Conservation (phyloP, 1,140 invertebrate genomes). For the Whitmania pigra region DNA sequence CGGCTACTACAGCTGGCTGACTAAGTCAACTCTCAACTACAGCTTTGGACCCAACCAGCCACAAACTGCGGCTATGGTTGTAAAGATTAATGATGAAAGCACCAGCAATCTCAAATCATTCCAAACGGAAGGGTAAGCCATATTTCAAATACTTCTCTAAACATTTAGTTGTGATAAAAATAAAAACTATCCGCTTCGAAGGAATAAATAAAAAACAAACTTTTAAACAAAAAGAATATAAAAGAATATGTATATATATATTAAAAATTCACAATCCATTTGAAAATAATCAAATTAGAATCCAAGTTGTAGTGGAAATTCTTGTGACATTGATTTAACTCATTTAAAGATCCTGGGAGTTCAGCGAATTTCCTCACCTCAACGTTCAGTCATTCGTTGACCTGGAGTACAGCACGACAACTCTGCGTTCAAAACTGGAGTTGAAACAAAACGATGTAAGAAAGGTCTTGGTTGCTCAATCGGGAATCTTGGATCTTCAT, state of each 20-base stretch:
- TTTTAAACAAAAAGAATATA: too few species aligned
- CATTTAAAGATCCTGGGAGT: constrained; percentile 4
- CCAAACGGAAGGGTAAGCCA: constrained; percentile 27
- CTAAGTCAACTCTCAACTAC: too few species aligned
- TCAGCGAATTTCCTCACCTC: constrained; percentile 10
- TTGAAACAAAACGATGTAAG: constrained; percentile 15
- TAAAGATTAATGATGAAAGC: constrained; percentile 18
- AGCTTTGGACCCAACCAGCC: too few species aligned
- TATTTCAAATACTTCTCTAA: not conserved
- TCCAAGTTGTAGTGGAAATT: too few species aligned
- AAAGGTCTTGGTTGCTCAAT: constrained; percentile 10
- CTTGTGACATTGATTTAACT: not conserved
- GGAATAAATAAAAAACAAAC: too few species aligned
- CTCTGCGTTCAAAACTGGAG: constrained; percentile 17
- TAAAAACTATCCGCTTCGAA: too few species aligned
- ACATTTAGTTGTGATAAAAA: too few species aligned
- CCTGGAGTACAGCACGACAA: constrained; percentile 1
- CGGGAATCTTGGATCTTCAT: constrained; percentile 15
- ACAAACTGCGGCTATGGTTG: constrained; percentile 1
- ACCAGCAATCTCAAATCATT: constrained; percentile 28
- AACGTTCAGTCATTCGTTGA: constrained; percentile 15
- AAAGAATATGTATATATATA: too few species aligned
- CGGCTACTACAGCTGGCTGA: too few species aligned
- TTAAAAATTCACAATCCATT: too few species aligned
- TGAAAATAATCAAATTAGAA: too few species aligned